Evolutionary conservation across 2,888 invertebrate genomes (phyloP).

Genomic region (Hecatera dysodea): DNA sequence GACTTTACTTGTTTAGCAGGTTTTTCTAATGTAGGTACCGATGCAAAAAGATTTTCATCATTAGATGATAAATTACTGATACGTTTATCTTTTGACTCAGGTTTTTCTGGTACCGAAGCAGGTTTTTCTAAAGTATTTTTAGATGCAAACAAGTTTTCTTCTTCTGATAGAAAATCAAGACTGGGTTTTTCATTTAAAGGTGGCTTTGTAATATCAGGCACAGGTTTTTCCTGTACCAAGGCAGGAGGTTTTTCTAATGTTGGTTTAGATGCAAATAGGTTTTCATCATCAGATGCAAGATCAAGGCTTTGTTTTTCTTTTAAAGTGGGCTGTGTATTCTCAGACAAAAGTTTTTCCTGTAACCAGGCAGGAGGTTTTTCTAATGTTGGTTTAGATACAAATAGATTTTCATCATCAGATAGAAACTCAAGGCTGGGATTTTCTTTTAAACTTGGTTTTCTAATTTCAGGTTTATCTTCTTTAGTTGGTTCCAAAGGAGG

Average conservation of each 20-base stretch:
- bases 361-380: too few relatives aligned
- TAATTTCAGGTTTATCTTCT: too few relatives aligned
- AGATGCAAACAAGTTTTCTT: constrained; percentile 14
- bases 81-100: not conserved
- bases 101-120: not conserved
- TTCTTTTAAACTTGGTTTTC: too few relatives aligned
- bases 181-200: not conserved
- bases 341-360: too few relatives aligned
- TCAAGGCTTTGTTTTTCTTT: too few relatives aligned
- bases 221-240: too few relatives aligned
- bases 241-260: too few relatives aligned
- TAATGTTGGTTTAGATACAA: too few relatives aligned
- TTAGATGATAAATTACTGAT: not conserved
- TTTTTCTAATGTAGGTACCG: constrained; percentile 5
- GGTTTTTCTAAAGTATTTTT: not conserved
- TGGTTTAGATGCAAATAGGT: not conserved
- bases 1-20: not conserved
- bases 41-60: constrained; percentile 13
- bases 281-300: constrained; percentile 8
- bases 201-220: too few relatives aligned
- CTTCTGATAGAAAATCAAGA: constrained; percentile 2
- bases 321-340: too few relatives aligned
- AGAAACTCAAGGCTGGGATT: too few relatives aligned
- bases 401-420: too few relatives aligned
- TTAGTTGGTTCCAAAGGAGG: not conserved